Conservation (phyloP, 2,888 invertebrate genomes). For the Parnassius mnemosyne region DNA sequence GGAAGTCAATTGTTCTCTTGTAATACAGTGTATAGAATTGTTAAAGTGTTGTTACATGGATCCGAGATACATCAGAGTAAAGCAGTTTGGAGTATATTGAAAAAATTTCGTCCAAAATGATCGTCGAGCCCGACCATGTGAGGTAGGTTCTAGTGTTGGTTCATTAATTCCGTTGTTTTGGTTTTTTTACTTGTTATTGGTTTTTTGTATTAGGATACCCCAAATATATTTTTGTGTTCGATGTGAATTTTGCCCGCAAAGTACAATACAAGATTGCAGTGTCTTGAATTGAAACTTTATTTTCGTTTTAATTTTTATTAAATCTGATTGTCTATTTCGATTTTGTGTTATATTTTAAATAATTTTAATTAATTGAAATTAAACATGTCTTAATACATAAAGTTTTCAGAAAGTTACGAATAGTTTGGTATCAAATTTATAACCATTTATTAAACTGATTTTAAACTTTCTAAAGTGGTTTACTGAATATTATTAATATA, state of each 20-base stretch:
- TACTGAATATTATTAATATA: too few species aligned
- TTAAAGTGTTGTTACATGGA: slow-evolving; percentile 71
- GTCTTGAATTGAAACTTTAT: not conserved
- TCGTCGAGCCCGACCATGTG: slow-evolving; percentile 78
- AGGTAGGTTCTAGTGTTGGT: slow-evolving; percentile 66
- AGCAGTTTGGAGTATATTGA: slow-evolving; percentile 62
- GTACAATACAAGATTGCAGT: not conserved
- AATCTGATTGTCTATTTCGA: too few species aligned
- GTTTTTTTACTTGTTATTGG: slow-evolving; percentile 32
- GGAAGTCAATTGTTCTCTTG: slow-evolving; percentile 61
- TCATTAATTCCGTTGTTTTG: slow-evolving; percentile 58
- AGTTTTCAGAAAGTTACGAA: too few species aligned
- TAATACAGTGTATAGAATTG: slow-evolving; percentile 54
- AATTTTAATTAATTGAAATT: too few species aligned
- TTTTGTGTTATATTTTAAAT: too few species aligned
- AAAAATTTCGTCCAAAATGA: slow-evolving; percentile 75
- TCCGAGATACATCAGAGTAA: slow-evolving; percentile 54
- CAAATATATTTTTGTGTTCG: not conserved
- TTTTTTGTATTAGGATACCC: too few species aligned
- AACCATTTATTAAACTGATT: too few species aligned
- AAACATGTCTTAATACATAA: too few species aligned
- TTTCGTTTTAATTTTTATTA: slow-evolving; percentile 32
- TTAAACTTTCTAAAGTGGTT: too few species aligned
- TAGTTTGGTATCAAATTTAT: too few species aligned
- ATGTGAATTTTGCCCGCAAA: not conserved